These are phyloP conservation scores for Parnassius orleans DNA, from an alignment of 2,888 invertebrate species.

Conservation along the genomic window DNA sequence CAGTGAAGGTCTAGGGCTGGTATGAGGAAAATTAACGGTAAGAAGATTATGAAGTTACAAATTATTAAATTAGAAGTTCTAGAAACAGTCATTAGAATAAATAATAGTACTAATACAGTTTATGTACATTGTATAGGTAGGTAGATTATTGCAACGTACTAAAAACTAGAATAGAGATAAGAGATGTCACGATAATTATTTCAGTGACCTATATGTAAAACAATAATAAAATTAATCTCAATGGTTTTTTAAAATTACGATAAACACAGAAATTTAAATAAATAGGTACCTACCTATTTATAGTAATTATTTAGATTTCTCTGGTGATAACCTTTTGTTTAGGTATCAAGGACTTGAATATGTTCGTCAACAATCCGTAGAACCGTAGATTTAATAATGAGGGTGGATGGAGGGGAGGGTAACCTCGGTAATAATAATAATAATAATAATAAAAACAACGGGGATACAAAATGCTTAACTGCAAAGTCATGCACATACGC, in stretches of 20 bases:
- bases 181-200: background rate
- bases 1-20: slow-evolving; percentile 69
- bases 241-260: too few species aligned
- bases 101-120: background rate
- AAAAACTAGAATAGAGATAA: background rate
- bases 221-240: too few species aligned
- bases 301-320: too few species aligned
- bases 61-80: background rate
- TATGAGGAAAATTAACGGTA: slow-evolving; percentile 79
- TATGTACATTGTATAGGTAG: background rate
- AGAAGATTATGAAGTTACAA: slow-evolving; percentile 38
- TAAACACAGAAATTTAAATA: too few species aligned
- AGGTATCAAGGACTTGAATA: slow-evolving; percentile 41
- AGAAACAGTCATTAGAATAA: background rate
- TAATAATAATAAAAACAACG: slow-evolving; percentile 52
- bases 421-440: slow-evolving; percentile 54
- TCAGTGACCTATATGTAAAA: too few species aligned
- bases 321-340: background rate
- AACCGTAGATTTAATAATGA: too few species aligned
- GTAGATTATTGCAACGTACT: background rate
- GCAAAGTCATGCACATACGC: slow-evolving; percentile 23
- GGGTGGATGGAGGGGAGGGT: slow-evolving; percentile 16
- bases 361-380: background rate
- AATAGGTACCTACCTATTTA: too few species aligned
- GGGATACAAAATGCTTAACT: slow-evolving; percentile 23